Conservation (phyloP, 2,888 invertebrate species). For the Nemapogon koenigi region DNA sequence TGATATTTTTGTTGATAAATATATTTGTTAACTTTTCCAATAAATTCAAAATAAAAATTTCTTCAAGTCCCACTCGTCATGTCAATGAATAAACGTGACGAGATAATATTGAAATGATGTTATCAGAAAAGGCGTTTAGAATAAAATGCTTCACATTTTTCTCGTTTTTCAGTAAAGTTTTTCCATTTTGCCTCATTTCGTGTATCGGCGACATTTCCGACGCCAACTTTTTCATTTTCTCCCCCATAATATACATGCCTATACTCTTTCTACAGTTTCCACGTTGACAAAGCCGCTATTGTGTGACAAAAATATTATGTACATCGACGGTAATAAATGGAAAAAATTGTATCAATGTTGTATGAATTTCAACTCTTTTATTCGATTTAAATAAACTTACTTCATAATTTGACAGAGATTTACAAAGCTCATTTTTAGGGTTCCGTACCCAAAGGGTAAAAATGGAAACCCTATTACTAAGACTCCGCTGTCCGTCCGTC, state of each 20-base stretch:
- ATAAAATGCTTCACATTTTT: slow-evolving; percentile 11
- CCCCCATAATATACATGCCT: slow-evolving; percentile 4
- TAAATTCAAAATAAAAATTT: too few species aligned
- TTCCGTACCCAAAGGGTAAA: too few species aligned
- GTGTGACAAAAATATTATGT: slow-evolving; percentile 6
- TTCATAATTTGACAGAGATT: too few species aligned
- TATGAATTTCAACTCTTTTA: too few species aligned
- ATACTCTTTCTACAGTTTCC: slow-evolving; percentile 1
- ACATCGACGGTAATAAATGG: slow-evolving; percentile 5
- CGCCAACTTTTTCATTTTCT: slow-evolving; percentile 35
- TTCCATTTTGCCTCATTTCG: slow-evolving; percentile 38
- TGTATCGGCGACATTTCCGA: slow-evolving; percentile 34
- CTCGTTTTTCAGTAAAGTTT: slow-evolving; percentile 28
- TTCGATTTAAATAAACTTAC: too few species aligned
- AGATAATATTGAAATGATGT: slow-evolving; percentile 2
- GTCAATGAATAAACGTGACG: background rate
- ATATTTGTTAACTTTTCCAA: too few species aligned
- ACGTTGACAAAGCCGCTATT: slow-evolving; percentile 7
- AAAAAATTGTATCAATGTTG: slow-evolving; percentile 2
- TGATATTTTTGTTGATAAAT: too few species aligned
- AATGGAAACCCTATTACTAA: too few species aligned
- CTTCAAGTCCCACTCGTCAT: background rate
- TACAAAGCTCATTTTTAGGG: too few species aligned
- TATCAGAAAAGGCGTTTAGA: slow-evolving; percentile 4
- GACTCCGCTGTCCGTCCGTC: too few species aligned